Conservation (phyloP, 2,113 vertebrate species). For the Ivindomyrus marchei region DNA sequence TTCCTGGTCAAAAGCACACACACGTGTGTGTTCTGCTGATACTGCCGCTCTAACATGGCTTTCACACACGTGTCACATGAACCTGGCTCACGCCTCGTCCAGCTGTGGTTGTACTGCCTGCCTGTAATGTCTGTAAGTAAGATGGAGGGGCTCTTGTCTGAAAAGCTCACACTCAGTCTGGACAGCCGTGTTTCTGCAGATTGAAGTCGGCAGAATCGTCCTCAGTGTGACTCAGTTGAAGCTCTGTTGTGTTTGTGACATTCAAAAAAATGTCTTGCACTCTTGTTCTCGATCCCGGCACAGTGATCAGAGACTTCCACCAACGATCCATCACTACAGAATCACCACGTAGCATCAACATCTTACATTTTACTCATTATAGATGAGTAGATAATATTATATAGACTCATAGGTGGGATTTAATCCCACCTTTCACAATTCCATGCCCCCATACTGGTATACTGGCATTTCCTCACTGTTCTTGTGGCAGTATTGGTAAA, state of each 20-base stretch:
- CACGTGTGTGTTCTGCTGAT: background rate
- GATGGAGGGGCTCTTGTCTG: background rate
- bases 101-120: background rate
- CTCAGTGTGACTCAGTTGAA: background rate
- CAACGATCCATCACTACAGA: background rate
- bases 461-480: background rate
- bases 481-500: background rate
- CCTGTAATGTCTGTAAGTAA: background rate
- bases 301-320: background rate
- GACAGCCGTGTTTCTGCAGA: background rate
- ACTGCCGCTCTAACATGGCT: background rate
- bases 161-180: background rate
- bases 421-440: background rate
- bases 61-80: background rate
- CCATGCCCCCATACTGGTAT: background rate
- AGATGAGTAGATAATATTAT: background rate
- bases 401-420: background rate
- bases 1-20: background rate
- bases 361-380: background rate
- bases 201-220: background rate
- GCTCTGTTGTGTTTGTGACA: background rate
- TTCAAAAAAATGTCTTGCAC: background rate
- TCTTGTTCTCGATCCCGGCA: background rate
- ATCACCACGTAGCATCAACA: background rate
- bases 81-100: background rate